A percentile compares a stretch with the other conserved stretches of the same genome.
Evolutionary conservation across 2,797 vertebrate genomes (phyloP).

Genomic region (Mus caroli): DNA sequence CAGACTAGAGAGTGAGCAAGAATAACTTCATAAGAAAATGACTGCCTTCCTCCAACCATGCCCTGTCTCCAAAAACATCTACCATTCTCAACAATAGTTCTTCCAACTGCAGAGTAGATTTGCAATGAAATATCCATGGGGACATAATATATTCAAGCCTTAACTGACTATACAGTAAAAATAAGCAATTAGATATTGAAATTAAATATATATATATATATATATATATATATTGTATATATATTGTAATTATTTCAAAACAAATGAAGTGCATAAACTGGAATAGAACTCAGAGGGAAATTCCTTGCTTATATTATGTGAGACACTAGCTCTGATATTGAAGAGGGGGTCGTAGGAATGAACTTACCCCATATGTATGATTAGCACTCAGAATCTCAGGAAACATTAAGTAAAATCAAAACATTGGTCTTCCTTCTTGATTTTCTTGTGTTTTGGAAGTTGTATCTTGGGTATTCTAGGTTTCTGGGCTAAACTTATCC

Average conservation of each 20-base stretch:
- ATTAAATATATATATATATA: background rate
- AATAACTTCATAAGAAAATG: background rate
- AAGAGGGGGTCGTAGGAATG: background rate
- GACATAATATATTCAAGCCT: background rate
- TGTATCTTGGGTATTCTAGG: no score
- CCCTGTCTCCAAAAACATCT: background rate
- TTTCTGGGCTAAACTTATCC: no score
- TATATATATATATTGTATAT: no score
- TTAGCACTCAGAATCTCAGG: background rate
- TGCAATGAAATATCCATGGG: background rate
- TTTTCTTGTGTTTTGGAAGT: no score
- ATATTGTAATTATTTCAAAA: background rate
- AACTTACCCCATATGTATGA: background rate
- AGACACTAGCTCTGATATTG: background rate
- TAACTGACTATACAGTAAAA: background rate
- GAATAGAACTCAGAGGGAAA: no score
- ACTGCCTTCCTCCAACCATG: background rate
- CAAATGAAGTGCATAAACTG: background rate
- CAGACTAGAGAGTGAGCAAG: background rate
- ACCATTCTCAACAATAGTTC: background rate
- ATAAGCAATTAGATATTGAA: background rate
- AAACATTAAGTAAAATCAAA: background rate
- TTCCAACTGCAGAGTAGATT: background rate
- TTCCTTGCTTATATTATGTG: background rate
- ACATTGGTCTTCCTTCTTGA: no score